Evolutionary conservation across 2,113 vertebrate species (phyloP), one percentile per base, ranked within the genome.

Genomic region (Aptenodytes forsteri): DNA sequence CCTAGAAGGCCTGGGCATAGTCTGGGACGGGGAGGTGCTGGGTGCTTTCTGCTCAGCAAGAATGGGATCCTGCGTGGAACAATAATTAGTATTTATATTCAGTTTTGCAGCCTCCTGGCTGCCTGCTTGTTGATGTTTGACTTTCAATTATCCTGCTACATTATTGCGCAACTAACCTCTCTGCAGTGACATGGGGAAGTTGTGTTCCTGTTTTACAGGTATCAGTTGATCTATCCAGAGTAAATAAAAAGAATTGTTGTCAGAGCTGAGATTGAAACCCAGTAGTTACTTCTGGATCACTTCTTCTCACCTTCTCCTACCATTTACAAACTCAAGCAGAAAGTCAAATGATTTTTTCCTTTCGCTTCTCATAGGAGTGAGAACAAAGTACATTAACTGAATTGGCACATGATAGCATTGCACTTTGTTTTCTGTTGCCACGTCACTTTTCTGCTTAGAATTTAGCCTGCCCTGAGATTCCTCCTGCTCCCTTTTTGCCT

Each of bases 381-480:
- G 94, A 95, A 49, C 93, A 95, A 96, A 95, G 84, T 97, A 50
- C 96, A 18, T 69, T 70, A 93, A 93, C 78, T 86, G 79, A 96
- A 93, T 70, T 85, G 71, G 66, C 40, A 2, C 3, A 2, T 2
- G 5, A 44, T 62, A 80, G 58, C 49, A 25, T 61, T 96, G 91
- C 46, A 93, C 97, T 96, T 97, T 93, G 95, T 90, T 81, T 94
- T 90, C 55, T 96, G 38, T 83, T 83, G 91, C 93, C 95, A 96
- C 87, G 1, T 96, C 82, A 56, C 58, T 91, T 93, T 94, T 85
- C 62, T 86, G 50, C 71, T 64, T 96, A 95, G 93, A 97, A 77
- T 96, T 96, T 96, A 91, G 62, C 75, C 93, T 94, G 59, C 34
- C 55, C 32, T 66, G 75, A 86, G 40, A 36, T 95, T 91, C 22